phyloP scores from a whole-genome alignment of 2,113 vertebrate genomes.

The Cyanoramphus novaezelandiae region DNA sequence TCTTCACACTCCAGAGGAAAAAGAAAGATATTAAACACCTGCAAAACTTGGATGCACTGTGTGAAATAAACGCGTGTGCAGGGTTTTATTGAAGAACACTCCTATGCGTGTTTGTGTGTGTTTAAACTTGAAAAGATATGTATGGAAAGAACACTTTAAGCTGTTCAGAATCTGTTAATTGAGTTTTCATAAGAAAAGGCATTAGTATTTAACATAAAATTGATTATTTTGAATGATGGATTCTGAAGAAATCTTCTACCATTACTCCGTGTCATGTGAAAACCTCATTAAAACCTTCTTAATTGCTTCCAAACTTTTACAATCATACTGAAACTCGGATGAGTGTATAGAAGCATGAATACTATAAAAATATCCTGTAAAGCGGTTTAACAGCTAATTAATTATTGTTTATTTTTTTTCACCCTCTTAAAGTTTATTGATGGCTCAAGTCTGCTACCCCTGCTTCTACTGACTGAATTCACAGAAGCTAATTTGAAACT shows the following conservation, averaged over 20 bases:
- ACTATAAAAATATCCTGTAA: background rate
- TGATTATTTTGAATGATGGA: background rate
- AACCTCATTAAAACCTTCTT: conserved; percentile 15
- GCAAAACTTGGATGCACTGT: conserved; percentile 51
- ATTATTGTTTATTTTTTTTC: background rate
- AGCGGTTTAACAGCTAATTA: conserved; percentile 1
- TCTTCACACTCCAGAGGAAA: conserved; percentile 63
- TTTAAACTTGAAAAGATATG: background rate
- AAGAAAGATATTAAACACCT: conserved; percentile 63
- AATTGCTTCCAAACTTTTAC: conserved; percentile 26
- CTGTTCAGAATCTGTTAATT: background rate
- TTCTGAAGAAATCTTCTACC: background rate
- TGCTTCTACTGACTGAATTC: background rate
- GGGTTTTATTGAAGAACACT: background rate
- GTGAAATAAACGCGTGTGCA: background rate
- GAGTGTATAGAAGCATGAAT: background rate
- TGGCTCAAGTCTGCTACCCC: background rate
- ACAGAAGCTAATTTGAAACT: background rate
- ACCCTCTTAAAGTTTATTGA: conserved; percentile 15
- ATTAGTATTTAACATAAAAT: background rate
- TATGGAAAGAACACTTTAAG: background rate
- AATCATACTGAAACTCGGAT: background rate
- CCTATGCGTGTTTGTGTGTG: background rate
- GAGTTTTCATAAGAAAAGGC: background rate
- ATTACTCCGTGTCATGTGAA: background rate